Base-by-base conservation (phyloP, 1,140 invertebrate species). In the Atta colombica region DNA sequence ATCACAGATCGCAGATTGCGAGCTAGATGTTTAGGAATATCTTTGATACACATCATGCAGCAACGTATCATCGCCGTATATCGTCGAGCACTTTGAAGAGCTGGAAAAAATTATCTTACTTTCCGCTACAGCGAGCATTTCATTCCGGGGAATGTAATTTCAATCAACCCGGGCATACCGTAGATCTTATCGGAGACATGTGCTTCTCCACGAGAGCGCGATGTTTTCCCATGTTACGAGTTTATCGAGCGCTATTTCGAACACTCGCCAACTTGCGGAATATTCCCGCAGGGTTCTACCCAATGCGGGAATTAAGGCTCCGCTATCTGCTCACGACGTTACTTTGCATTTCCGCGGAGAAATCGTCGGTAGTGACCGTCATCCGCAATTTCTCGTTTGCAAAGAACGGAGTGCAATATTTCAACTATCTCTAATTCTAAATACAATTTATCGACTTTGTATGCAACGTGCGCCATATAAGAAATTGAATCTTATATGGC, bases 251-350 rank as follows among this genome's bases (percentile, higher is more conserved):
- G 63, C 49, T n/a, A 16, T 21, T 18, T 39, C 65, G 61, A 58
- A 82, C 66, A 14, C 65, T 65, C 63, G 63, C 28, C 18, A 39
- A 66, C 63, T 28, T 3, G 65, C 31, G 66, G 51, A 39, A 71
- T 69, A 74, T 74, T 49, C 80, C 80, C 53, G 78, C 78, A 35
- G 66, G 78, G 49, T 58, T 21, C 21, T 31, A 8, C 68, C 28
- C 51, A 25, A 72, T 21, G 78, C 65, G 51, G 21, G 60, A 82
- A 55, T 72, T 72, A 71, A 82, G 45, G 69, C 77, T 31, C 25
- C 25, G 39, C 68, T 91, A 88, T 84, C 89, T 58, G 84, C 61
- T 88, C 87, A 88, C 90, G 89, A 91, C 88, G 89, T 89, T 91
- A 89, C 80, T 88, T 89, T 65, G 84, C 88, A 87, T 74, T 74